A percentile compares a stretch with the other conserved stretches of the same genome.
Evolutionary conservation across 1,140 invertebrate genomes (phyloP).

Genomic region (Drosophila subpulchrella): DNA sequence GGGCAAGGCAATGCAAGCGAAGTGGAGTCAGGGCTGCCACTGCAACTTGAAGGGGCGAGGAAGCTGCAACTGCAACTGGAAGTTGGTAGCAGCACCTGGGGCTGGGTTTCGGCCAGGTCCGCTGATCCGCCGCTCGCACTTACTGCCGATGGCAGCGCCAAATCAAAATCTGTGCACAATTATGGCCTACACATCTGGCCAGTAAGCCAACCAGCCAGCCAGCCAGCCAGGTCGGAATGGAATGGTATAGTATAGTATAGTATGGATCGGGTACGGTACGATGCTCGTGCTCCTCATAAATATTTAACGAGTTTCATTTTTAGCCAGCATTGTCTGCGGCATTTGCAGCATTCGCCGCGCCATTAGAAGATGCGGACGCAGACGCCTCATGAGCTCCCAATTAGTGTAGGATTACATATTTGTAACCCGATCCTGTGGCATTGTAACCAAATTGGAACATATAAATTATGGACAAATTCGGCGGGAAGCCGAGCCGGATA

Average conservation of each 20-base stretch:
- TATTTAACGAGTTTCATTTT: slow-evolving; percentile 79
- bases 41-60: slow-evolving; percentile 28
- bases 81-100: slow-evolving; percentile 46
- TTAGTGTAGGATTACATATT: slow-evolving; percentile 80
- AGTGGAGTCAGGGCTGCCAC: slow-evolving; percentile 11
- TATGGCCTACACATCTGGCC: slow-evolving; percentile 77
- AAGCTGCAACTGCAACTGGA: slow-evolving; percentile 52
- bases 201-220: neutral
- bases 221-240: slow-evolving; percentile 27
- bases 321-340: slow-evolving; percentile 54
- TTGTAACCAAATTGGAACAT: slow-evolving; percentile 56
- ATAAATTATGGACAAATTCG: slow-evolving; percentile 59
- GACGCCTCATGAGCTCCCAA: slow-evolving; percentile 78
- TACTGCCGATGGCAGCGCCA: slow-evolving; percentile 47
- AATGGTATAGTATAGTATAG: neutral
- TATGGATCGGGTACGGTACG: slow-evolving; percentile 36
- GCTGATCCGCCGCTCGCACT: slow-evolving; percentile 1
- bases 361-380: slow-evolving; percentile 53
- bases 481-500: slow-evolving; percentile 46
- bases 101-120: slow-evolving; percentile 18
- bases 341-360: slow-evolving; percentile 53
- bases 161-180: slow-evolving; percentile 82
- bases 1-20: slow-evolving; percentile 59
- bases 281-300: slow-evolving; percentile 80
- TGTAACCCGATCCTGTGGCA: slow-evolving; percentile 57